Percentiles rank a stretch among this genome's conserved stretches.
Conservation (phyloP, 2,888 invertebrate genomes). For the Hyalella azteca region DNA sequence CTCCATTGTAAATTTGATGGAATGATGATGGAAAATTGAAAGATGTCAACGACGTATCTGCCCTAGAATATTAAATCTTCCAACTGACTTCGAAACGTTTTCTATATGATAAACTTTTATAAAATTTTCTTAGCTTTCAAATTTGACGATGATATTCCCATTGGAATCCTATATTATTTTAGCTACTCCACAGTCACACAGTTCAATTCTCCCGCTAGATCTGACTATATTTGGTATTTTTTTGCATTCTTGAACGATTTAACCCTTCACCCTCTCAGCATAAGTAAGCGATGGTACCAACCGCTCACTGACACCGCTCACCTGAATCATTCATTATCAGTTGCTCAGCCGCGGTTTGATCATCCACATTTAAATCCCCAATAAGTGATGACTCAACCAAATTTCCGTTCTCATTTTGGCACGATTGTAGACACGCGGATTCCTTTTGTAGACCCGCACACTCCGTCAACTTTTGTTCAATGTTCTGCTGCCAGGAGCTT, state of each 20-base stretch:
- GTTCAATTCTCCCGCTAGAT: not conserved
- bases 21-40: too few relatives aligned
- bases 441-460: not conserved
- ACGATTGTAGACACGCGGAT: too few relatives aligned
- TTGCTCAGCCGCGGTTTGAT: not conserved
- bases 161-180: not conserved
- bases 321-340: not conserved
- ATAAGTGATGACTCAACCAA: not conserved
- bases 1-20: too few relatives aligned
- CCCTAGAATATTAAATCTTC: not conserved
- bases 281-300: too few relatives aligned
- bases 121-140: not conserved
- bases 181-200: not conserved
- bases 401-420: not conserved
- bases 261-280: not conserved
- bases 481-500: conserved; percentile 42
- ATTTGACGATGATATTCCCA: not conserved
- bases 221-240: not conserved
- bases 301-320: not conserved
- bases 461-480: not conserved
- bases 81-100: not conserved
- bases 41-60: too few relatives aligned
- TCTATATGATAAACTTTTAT: not conserved
- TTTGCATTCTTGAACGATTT: not conserved
- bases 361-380: not conserved